A percentile compares a stretch with the other conserved stretches of the same genome.
Evolutionary conservation across 2,113 vertebrate genomes (phyloP).

Genomic region (Diadophis punctatus): DNA sequence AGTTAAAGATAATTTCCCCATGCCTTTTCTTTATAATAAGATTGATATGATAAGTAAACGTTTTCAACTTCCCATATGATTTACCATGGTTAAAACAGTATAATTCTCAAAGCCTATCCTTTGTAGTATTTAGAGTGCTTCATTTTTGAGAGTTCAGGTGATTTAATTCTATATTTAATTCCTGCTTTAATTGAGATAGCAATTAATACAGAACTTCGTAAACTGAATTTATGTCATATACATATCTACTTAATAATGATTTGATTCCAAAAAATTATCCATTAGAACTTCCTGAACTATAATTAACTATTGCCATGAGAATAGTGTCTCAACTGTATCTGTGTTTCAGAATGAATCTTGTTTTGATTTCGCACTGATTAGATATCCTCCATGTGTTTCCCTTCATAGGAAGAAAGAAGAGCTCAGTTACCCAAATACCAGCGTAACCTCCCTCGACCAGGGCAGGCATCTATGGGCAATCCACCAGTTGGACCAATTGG

Average conservation of each 20-base stretch:
- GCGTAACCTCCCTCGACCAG: slow-evolving; percentile 86
- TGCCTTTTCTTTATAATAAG: background rate
- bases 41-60: background rate
- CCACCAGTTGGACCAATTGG: slow-evolving; percentile 85
- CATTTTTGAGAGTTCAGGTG: background rate
- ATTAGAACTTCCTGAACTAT: background rate
- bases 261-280: background rate
- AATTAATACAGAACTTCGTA: background rate
- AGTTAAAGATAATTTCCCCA: slow-evolving; percentile 66
- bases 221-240: background rate
- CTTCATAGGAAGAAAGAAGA: slow-evolving; percentile 88
- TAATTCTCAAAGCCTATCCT: background rate
- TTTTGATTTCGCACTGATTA: background rate
- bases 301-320: background rate
- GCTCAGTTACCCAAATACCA: slow-evolving; percentile 94
- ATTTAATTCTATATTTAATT: background rate
- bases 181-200: background rate
- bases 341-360: background rate
- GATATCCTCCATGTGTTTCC: slow-evolving; percentile 28
- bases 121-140: background rate
- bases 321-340: background rate
- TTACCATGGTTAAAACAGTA: background rate
- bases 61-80: background rate
- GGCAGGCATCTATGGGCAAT: slow-evolving; percentile 83
- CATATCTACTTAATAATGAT: background rate